A percentile compares a stretch with the other conserved stretches of the same genome.
phyloP scores from a whole-genome alignment of 1,140 invertebrate genomes.

The Euwallacea similis region DNA sequence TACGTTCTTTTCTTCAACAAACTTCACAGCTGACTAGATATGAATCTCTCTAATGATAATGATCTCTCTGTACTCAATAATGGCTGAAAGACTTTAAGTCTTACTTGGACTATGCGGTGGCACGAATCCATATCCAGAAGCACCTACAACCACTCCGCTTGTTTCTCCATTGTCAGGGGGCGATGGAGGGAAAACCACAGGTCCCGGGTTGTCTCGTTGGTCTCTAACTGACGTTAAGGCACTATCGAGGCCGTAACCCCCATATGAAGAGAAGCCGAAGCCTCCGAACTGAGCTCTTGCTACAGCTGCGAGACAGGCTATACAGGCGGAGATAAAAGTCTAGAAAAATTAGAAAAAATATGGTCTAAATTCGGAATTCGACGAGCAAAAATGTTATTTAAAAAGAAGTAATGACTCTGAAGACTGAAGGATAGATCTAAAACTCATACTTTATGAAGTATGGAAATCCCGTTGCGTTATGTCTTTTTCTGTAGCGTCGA shows the following conservation, averaged over 20 bases:
- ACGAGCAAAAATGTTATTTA: too few species aligned
- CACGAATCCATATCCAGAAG: slow-evolving; percentile 74
- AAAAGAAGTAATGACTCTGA: too few species aligned
- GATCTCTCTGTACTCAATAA: too few species aligned
- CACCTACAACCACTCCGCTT: slow-evolving; percentile 71
- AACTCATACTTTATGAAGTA: too few species aligned
- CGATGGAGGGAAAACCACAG: slow-evolving; percentile 70
- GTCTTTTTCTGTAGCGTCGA: too few species aligned
- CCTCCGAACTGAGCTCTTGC: slow-evolving; percentile 45
- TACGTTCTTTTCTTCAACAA: too few species aligned
- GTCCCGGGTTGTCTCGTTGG: slow-evolving; percentile 59
- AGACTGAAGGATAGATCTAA: too few species aligned
- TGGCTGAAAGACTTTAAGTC: slow-evolving; percentile 10
- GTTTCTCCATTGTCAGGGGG: slow-evolving; percentile 65
- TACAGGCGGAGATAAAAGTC: slow-evolving; percentile 42
- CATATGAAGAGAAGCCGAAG: slow-evolving; percentile 43
- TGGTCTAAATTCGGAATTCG: background rate
- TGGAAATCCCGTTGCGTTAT: too few species aligned
- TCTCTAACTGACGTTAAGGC: slow-evolving; percentile 46
- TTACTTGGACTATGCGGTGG: slow-evolving; percentile 65
- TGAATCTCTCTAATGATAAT: too few species aligned
- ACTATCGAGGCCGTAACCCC: slow-evolving; percentile 46
- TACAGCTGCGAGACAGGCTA: slow-evolving; percentile 44
- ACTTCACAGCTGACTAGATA: too few species aligned
- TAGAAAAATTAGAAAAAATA: slow-evolving; percentile 34